phyloP scores from a whole-genome alignment of 2,113 vertebrate genomes.

The Acrocephalus kingi region DNA sequence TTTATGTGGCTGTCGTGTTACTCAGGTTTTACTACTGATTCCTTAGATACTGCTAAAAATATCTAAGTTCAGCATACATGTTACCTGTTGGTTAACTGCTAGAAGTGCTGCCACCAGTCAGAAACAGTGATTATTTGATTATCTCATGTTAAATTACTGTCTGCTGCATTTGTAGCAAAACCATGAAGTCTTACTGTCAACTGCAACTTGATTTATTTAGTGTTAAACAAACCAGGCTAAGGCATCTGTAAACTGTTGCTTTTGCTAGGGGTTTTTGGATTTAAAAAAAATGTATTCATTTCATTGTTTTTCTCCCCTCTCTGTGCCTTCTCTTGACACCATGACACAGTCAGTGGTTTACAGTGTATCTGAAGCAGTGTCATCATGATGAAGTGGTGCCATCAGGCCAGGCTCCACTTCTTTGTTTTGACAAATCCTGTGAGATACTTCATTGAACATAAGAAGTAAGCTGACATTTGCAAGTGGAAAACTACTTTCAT shows the following conservation, averaged over 20 bases:
- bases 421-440: conserved; percentile 3
- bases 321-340: background rate
- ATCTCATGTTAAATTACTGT: background rate
- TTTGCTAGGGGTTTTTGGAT: background rate
- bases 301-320: background rate
- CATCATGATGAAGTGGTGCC: background rate
- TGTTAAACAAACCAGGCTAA: background rate
- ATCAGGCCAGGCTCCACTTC: background rate
- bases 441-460: background rate
- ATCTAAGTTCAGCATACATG: background rate
- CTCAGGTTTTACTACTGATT: background rate
- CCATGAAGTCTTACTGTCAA: background rate
- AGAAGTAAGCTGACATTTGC: conserved; percentile 27
- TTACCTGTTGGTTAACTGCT: background rate
- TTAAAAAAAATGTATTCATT: background rate
- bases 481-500: background rate
- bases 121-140: background rate
- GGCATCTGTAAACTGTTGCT: background rate
- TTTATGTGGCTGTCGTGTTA: background rate
- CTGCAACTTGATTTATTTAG: background rate
- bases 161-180: background rate
- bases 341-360: background rate
- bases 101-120: background rate
- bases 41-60: background rate
- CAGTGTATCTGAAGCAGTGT: background rate